A percentile compares a stretch with the other conserved stretches of the same genome.
Evolutionary conservation across 1,140 invertebrate genomes (phyloP).

Genomic region (Linepithema humile): DNA sequence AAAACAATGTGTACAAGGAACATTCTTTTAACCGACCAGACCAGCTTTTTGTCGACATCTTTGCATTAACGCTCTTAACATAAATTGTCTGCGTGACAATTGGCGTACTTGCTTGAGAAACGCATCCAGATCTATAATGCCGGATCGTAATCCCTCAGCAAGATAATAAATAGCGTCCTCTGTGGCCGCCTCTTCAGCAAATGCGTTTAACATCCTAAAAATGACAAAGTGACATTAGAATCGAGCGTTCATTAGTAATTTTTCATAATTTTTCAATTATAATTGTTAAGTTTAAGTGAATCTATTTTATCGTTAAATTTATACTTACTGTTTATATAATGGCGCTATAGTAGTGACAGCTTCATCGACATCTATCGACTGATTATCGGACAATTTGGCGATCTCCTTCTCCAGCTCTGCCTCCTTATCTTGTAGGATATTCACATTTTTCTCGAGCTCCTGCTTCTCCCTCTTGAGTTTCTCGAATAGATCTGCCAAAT

Average conservation of each 20-base stretch:
- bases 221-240: neutral
- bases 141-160: slow-evolving; percentile 96
- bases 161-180: slow-evolving; percentile 99
- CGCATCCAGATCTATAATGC: slow-evolving; percentile 97
- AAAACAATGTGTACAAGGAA: neutral
- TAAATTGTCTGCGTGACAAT: slow-evolving; percentile 97
- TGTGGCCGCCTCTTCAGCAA: slow-evolving; percentile 98
- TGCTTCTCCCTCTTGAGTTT: slow-evolving; percentile 93
- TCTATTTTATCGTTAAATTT: slow-evolving; percentile 3
- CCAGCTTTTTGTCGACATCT: slow-evolving; percentile 98
- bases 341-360: slow-evolving; percentile 98
- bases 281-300: neutral
- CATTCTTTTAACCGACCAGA: slow-evolving; percentile 86
- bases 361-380: slow-evolving; percentile 96
- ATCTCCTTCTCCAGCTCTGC: slow-evolving; percentile 93
- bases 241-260: neutral
- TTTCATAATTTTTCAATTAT: neutral
- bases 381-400: slow-evolving; percentile 90
- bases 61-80: slow-evolving; percentile 96
- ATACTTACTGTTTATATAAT: slow-evolving; percentile 95
- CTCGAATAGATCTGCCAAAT: slow-evolving; percentile 92
- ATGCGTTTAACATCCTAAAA: slow-evolving; percentile 94
- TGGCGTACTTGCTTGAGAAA: slow-evolving; percentile 98
- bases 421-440: slow-evolving; percentile 93
- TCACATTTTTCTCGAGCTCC: slow-evolving; percentile 94